Evolutionary conservation across 1,140 invertebrate genomes (phyloP), one percentile per base, ranked within the genome.

Genomic region (Monochamus saltuarius): DNA sequence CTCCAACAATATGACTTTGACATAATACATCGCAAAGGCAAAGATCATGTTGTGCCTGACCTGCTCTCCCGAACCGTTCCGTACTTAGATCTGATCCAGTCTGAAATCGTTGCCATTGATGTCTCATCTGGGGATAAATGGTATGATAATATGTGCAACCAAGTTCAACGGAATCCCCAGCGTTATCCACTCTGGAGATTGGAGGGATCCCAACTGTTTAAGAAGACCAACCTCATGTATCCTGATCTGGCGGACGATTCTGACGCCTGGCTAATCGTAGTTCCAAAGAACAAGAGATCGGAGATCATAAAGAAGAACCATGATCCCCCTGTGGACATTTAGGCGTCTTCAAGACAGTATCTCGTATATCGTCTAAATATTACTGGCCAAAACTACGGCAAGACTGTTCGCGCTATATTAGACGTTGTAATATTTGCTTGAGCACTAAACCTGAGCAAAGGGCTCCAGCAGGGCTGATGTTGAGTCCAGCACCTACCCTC

Each of bases 311-410:
- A 37, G 0, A 52, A 71, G 43, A 19, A 53, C 17, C 58, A 60
- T 45, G 63, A 63, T 39, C 10, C 9, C 22, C 60, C 56, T 37
- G 56, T 4, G 66, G 63, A 6, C 66, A 68, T 47, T 13, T 61
- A 1, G 69, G 68, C 0, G 56, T 70, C 4, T 56, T 59, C 17
- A 73, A 71, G 50, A 72, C 68, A 0, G 61, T 64, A 8, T 16
- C 38, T 1, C 16, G 67, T 34, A 9, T 65, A 0, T 13, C 37
- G 7, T 10, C 16, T 2, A 7, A n/a, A 1, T 75, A 70, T 46
- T 73, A 68, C 51, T 75, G 70, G 70, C 65, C 67, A 0, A 50
- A 46, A 0, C 65, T 69, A 53, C 38, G 54, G 19, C 37, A 40
- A 7, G 69, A 73, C 59, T 42, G 70, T 7, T 54, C 19, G 0